These are phyloP conservation scores for Oscheius sp. DNA, from an alignment of 2,888 invertebrate species.

Conservation along the genomic window DNA sequence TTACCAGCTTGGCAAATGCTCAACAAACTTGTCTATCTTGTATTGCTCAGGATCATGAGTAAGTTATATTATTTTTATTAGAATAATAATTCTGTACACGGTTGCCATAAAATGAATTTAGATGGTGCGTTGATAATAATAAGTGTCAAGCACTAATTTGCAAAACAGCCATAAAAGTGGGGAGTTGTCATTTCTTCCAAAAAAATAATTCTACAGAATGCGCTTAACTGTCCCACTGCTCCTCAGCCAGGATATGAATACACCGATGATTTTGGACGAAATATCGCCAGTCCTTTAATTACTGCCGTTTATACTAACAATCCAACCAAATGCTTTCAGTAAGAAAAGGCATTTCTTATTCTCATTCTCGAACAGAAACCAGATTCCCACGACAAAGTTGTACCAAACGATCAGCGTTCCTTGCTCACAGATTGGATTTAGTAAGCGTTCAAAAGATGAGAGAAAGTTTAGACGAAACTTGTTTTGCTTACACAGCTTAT, in stretches of 20 bases:
- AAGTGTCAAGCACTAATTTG: neutral
- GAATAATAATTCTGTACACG: too few species aligned
- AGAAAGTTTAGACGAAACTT: conserved; percentile 21
- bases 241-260: conserved; percentile 40
- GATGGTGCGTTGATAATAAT: neutral
- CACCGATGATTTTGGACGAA: conserved; percentile 42
- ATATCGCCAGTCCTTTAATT: conserved; percentile 41
- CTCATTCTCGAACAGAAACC: too few species aligned
- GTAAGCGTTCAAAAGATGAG: conserved; percentile 13
- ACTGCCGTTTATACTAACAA: conserved; percentile 47
- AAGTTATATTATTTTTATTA: too few species aligned
- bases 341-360: too few species aligned
- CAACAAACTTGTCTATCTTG: too few species aligned
- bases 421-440: neutral
- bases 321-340: conserved; percentile 46
- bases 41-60: too few species aligned
- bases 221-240: conserved; percentile 40
- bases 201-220: conserved; percentile 25
- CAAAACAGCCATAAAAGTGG: neutral
- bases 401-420: conserved; percentile 20
- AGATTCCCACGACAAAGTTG: conserved; percentile 33
- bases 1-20: too few species aligned
- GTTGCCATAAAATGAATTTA: too few species aligned
- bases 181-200: too few species aligned
- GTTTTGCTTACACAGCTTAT: conserved; percentile 34